These are phyloP conservation scores for Athetis lepigone DNA, from an alignment of 2,888 invertebrate genomes.

Conservation along the genomic window DNA sequence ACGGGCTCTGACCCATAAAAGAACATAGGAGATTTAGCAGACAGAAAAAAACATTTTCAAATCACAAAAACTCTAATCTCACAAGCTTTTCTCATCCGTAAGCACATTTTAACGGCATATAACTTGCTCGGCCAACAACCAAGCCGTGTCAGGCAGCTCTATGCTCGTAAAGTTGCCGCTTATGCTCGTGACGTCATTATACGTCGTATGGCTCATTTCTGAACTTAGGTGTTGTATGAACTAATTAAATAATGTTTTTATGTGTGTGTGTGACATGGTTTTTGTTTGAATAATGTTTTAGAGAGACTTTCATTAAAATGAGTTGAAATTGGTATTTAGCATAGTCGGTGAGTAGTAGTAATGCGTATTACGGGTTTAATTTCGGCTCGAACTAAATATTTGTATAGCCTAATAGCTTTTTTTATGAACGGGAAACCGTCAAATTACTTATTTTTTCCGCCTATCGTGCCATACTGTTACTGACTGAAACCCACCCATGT, in stretches of 20 bases:
- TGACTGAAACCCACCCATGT: too few species aligned
- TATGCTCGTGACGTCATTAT: slow-evolving; percentile 45
- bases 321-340: too few species aligned
- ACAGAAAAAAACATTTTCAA: slow-evolving; percentile 6
- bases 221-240: slow-evolving; percentile 29
- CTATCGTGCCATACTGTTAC: too few species aligned
- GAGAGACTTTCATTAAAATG: background rate
- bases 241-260: slow-evolving; percentile 46
- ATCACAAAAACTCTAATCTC: slow-evolving; percentile 26
- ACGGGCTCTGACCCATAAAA: too few species aligned
- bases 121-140: slow-evolving; percentile 50
- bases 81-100: slow-evolving; percentile 43
- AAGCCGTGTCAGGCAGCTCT: slow-evolving; percentile 42
- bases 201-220: slow-evolving; percentile 37
- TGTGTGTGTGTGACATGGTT: slow-evolving; percentile 26
- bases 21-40: too few species aligned
- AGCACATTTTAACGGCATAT: slow-evolving; percentile 56
- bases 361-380: too few species aligned
- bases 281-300: slow-evolving; percentile 3
- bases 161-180: slow-evolving; percentile 50
- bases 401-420: too few species aligned
- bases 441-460: too few species aligned
- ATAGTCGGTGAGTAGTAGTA: too few species aligned
- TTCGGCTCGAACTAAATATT: too few species aligned
- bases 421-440: too few species aligned